These are phyloP conservation scores for Trachelus iudaicus DNA, from an alignment of 2,888 invertebrate species.

Conservation along the genomic window DNA sequence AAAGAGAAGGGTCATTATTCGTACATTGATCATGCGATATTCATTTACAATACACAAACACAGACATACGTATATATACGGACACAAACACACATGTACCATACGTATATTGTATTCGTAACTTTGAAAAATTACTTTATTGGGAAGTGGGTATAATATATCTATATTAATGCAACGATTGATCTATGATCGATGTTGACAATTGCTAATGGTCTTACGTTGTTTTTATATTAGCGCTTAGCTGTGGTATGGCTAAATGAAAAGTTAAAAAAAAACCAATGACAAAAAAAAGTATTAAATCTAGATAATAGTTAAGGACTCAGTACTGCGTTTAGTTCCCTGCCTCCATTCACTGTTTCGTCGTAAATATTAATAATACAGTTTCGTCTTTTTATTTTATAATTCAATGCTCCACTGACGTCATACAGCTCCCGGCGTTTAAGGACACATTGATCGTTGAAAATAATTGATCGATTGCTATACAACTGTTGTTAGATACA, in stretches of 20 bases:
- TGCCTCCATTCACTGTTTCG: constrained; percentile 10
- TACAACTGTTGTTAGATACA: neutral
- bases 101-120: neutral
- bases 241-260: neutral
- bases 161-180: neutral
- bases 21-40: constrained; percentile 1
- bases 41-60: neutral
- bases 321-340: constrained; percentile 13
- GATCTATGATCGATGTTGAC: neutral
- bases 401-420: constrained; percentile 12
- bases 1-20: constrained; percentile 1
- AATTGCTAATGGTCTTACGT: constrained; percentile 10
- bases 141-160: neutral
- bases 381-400: neutral
- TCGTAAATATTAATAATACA: neutral
- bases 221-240: constrained; percentile 12
- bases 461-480: neutral
- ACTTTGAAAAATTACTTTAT: neutral
- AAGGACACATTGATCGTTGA: neutral
- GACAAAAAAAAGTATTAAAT: constrained; percentile 1
- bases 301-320: constrained; percentile 6
- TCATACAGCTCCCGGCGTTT: constrained; percentile 21
- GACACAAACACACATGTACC: neutral
- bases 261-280: neutral
- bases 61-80: neutral